Evolutionary conservation across 2,113 vertebrate genomes (phyloP), one percentile per base, ranked within the genome.

Genomic region (Sula dactylatra): DNA sequence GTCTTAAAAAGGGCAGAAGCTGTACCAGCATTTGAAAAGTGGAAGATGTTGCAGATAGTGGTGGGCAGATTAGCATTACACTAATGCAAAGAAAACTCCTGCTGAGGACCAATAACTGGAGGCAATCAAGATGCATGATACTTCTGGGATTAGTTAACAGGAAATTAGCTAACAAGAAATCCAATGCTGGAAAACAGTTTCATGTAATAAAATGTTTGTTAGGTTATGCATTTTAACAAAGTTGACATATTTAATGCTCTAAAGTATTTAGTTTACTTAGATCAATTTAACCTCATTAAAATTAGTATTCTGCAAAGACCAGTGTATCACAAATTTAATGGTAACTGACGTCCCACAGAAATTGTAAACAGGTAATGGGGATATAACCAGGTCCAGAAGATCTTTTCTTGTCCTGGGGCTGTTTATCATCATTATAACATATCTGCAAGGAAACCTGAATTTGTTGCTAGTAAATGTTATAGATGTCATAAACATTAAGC

Each of bases 241-340:
- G 8, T 52, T 93, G 66, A 88, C 40, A n/a, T 86, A 55, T 76
- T 93, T 93, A 80, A 67, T 85, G 50, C 67, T 90, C 67, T 92
- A 34, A 90, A 90, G 88, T 90, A 73, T 61, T 92, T 89, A 89
- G 15, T 6, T 87, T 76, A 22, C 74, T 94, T 92, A 72, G 82
- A 97, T 90, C 86, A 92, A 52, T 92, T 69, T 70, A 66, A 58
- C 54, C 27, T 94, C 71, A 81, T 94, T 85, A 82, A 95, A 80
- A 88, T 52, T 69, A 76, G 26, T 89, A 32, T 47, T 82, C 59
- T 87, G 21, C 15, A 17, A 72, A 93, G 74, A 79, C 56, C 76
- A 70, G 3, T 45, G 22, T 69, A 38, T 88, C 64, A 56, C 27
- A 58, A 7, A 42, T 90, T 56, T 87, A 65, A 65, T 86, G 42